phyloP scores from a whole-genome alignment of 2,888 invertebrate species.

The Caenorhabditis imperialis region DNA sequence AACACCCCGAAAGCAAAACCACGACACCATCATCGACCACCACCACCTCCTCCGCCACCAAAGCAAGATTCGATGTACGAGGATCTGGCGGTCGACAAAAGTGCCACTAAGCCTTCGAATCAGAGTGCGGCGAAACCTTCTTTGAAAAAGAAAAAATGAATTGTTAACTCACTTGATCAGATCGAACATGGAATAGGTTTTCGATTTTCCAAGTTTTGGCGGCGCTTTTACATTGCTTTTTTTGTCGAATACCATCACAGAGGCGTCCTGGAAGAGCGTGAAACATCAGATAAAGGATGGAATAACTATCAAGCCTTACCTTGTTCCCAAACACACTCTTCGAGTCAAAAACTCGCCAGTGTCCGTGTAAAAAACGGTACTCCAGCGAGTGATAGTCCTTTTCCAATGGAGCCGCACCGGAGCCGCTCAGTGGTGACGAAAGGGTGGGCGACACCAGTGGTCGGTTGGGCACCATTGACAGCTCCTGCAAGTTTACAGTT shows the following conservation, averaged over 20 bases:
- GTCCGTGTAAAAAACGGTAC: conserved; percentile 51
- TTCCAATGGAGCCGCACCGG: conserved; percentile 54
- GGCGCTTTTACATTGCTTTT: conserved; percentile 75
- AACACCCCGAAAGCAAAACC: not conserved
- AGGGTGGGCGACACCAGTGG: conserved; percentile 62
- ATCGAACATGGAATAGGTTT: conserved; percentile 72
- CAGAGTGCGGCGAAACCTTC: no score
- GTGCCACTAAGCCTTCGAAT: no score
- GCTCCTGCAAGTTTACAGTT: conserved; percentile 56
- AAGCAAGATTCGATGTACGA: conserved; percentile 18
- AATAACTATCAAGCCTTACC: no score
- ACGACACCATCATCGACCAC: not conserved
- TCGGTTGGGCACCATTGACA: conserved; percentile 63
- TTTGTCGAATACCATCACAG: conserved; percentile 73
- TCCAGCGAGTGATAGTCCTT: conserved; percentile 59
- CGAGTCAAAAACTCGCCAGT: conserved; percentile 71
- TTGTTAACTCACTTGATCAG: conserved; percentile 62
- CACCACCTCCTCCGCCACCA: conserved; percentile 6
- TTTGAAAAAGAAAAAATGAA: not conserved
- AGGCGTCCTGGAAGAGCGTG: conserved; percentile 73
- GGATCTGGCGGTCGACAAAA: conserved; percentile 15
- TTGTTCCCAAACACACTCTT: conserved; percentile 67
- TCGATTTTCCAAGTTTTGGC: conserved; percentile 73
- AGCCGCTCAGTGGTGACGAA: conserved; percentile 41
- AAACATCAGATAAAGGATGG: no score